phyloP scores from a whole-genome alignment of 2,888 invertebrate species.

The Odontothrips loti region DNA sequence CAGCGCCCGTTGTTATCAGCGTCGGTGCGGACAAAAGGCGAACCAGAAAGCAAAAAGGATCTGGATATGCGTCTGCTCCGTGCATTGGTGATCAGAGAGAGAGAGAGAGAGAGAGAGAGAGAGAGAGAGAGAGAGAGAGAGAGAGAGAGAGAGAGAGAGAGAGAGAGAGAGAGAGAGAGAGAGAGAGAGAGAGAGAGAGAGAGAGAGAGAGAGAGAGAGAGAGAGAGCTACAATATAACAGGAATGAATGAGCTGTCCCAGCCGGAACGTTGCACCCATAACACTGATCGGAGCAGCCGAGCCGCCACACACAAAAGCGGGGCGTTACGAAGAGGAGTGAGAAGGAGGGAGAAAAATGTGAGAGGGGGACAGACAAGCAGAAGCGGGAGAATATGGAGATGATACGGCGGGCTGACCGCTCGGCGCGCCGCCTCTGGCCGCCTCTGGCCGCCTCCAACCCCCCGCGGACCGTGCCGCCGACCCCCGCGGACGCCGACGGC shows the following conservation, averaged over 20 bases:
- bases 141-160: not conserved
- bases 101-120: not conserved
- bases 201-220: not conserved
- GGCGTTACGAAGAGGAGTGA: no score
- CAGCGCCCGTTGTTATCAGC: no score
- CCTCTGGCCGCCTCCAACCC: not conserved
- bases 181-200: not conserved
- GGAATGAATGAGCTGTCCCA: no score
- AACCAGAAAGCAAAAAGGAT: no score
- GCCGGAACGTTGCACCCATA: no score
- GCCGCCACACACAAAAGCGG: no score
- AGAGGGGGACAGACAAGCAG: not conserved
- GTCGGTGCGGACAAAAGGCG: no score
- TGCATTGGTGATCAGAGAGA: not conserved
- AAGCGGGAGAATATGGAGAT: not conserved
- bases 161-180: not conserved
- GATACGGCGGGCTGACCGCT: not conserved
- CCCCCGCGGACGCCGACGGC: not conserved
- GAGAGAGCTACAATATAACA: no score
- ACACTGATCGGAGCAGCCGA: no score
- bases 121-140: constrained; percentile 1
- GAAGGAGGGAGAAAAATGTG: not conserved
- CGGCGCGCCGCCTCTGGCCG: not conserved
- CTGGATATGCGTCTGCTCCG: no score
- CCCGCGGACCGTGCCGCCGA: not conserved